These are phyloP conservation scores for Thymelicus lineola DNA, from an alignment of 2,888 invertebrate genomes.

Conservation along the genomic window DNA sequence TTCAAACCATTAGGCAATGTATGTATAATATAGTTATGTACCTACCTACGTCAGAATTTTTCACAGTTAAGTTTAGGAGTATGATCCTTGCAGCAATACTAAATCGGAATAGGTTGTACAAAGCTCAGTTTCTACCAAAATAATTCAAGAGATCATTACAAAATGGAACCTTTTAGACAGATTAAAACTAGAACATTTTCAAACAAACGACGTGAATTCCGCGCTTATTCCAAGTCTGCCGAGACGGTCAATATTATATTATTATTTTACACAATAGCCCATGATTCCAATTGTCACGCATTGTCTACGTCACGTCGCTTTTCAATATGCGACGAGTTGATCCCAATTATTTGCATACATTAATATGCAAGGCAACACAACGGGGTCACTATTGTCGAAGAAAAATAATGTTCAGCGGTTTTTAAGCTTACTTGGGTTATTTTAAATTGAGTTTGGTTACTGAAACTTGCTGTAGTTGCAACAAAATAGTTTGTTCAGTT, in stretches of 20 bases:
- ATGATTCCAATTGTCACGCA: conserved; percentile 68
- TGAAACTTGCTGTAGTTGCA: background rate
- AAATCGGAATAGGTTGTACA: too few species aligned
- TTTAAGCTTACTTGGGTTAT: conserved; percentile 8
- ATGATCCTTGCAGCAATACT: too few species aligned
- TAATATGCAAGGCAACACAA: conserved; percentile 60
- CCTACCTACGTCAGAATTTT: too few species aligned
- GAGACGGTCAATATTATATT: conserved; percentile 7
- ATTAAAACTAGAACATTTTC: background rate
- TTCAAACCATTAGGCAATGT: too few species aligned
- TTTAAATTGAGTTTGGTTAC: background rate
- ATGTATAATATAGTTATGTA: too few species aligned
- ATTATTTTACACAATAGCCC: conserved; percentile 51
- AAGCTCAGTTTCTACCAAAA: too few species aligned
- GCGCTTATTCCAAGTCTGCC: background rate
- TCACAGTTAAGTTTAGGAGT: too few species aligned
- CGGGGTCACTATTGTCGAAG: conserved; percentile 24
- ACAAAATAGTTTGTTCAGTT: background rate
- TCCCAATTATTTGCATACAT: conserved; percentile 63
- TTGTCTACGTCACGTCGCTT: conserved; percentile 50
- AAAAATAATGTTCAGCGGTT: conserved; percentile 22
- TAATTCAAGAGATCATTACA: too few species aligned
- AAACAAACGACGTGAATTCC: background rate
- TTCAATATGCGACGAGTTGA: conserved; percentile 34
- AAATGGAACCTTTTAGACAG: too few species aligned